Evolutionary conservation across 2,113 vertebrate genomes (phyloP), one percentile per base, ranked within the genome.

Genomic region (Scopus umbretta): DNA sequence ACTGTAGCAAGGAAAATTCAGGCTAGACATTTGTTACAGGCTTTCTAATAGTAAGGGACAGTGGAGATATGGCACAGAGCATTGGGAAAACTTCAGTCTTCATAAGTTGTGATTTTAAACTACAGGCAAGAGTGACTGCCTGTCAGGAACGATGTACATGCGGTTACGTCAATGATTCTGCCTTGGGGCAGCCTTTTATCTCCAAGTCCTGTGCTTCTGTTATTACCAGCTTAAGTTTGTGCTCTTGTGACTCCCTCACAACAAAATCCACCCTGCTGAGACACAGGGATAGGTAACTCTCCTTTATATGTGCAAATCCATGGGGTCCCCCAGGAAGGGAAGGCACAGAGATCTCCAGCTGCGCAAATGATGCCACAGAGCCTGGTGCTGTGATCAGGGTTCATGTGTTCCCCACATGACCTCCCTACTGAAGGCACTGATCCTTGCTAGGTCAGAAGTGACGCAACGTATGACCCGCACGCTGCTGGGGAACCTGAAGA

Each of bases 121-220:
- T 68, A 13, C 20, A 63, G 30, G 34, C 20, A 8, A 56, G 43
- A 86, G n/a, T 49, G 36, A 76, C 19, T 26, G n/a, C 40, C 62
- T 42, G 13, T 52, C 62, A 80, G 62, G 66, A 88, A n/a, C 49
- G 30, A 43, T 5, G 29, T 36, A 36, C 6, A 1, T 20, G 30
- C 16, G 58, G 49, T 61, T 74, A 58, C 1, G 0, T 23, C 0
- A 0, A 53, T 34, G 50, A 26, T 47, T 29, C 43, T 92, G 66
- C 43, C 22, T 71, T 65, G 52, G 79, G 29, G n/a, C 38, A 40
- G 42, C 27, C 7, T 88, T 74, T 62, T 61, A 53, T 34, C 40
- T 74, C 36, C 49, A 27, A 36, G 18, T 29, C 34, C 18, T 26
- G 22, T 74, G 56, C 61, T 52, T 65, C 21, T 78, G 32, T 47